Conservation (phyloP, 2,888 invertebrate genomes). For the Volucella zonaria region DNA sequence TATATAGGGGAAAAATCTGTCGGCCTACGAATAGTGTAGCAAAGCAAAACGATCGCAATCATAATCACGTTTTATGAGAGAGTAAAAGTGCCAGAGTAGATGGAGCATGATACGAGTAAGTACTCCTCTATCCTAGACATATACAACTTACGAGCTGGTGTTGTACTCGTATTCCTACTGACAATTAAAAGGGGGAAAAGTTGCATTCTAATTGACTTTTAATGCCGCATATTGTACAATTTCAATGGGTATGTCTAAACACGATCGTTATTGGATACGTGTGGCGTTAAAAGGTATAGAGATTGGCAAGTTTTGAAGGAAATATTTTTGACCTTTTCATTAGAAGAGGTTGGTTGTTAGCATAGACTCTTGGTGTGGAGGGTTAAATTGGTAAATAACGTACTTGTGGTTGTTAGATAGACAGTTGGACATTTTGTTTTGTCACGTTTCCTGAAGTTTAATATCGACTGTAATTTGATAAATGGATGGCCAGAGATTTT, state of each 20-base stretch:
- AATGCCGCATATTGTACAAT: constrained; percentile 21
- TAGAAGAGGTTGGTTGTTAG: neutral
- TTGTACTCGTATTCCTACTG: constrained; percentile 24
- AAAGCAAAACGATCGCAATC: constrained; percentile 57
- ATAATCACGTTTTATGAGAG: constrained; percentile 65
- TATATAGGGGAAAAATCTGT: too few species aligned
- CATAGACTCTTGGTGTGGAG: neutral
- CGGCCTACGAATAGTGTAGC: neutral
- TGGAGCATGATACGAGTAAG: constrained; percentile 64
- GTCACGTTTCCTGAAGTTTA: too few species aligned
- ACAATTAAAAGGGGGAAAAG: constrained; percentile 15
- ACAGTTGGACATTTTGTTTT: too few species aligned
- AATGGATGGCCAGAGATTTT: neutral
- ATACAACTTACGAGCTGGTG: constrained; percentile 29
- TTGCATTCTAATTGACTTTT: constrained; percentile 49
- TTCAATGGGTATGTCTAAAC: constrained; percentile 47
- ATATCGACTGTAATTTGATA: neutral
- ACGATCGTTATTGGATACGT: constrained; percentile 40
- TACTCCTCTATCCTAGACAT: constrained; percentile 23
- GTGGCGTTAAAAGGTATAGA: constrained; percentile 33
- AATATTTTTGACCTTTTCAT: constrained; percentile 48
- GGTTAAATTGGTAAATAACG: neutral
- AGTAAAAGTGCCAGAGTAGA: constrained; percentile 69
- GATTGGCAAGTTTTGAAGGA: constrained; percentile 29
- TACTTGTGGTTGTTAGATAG: too few species aligned